Conservation (phyloP, 2,113 vertebrate species). For the Scalopus aquaticus region DNA sequence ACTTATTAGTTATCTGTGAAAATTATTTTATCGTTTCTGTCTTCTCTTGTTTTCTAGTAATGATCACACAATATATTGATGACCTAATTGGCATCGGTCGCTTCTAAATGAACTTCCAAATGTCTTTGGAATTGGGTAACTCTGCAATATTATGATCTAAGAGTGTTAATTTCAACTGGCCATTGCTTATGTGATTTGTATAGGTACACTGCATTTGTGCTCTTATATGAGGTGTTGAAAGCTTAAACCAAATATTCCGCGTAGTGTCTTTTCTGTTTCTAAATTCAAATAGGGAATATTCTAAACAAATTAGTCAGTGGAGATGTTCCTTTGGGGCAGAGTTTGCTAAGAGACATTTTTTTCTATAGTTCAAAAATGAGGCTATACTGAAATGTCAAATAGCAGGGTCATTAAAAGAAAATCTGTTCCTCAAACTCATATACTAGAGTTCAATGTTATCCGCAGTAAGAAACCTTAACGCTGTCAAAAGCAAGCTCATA, state of each 20-base stretch:
- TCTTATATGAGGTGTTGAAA: background rate
- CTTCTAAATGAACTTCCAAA: background rate
- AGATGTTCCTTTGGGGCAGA: background rate
- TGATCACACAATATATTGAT: background rate
- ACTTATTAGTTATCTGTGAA: background rate
- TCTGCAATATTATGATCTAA: background rate
- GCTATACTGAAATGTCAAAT: background rate
- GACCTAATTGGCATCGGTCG: background rate
- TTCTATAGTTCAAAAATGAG: background rate
- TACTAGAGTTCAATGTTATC: background rate
- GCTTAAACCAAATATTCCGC: background rate
- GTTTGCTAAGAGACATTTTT: background rate
- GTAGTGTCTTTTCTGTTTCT: background rate
- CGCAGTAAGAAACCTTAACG: background rate
- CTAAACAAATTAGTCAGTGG: background rate
- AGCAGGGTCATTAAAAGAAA: conserved; percentile 26
- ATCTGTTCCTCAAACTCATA: background rate
- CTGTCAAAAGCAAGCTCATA: background rate
- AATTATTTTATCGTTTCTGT: background rate
- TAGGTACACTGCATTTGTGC: background rate
- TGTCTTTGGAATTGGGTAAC: background rate
- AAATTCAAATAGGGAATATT: background rate
- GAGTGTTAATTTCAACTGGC: background rate
- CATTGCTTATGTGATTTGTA: background rate
- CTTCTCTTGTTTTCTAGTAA: background rate